Percentiles rank a stretch among this genome's conserved stretches.
phyloP scores from a whole-genome alignment of 2,888 invertebrate species.

The Plagodis pulveraria region DNA sequence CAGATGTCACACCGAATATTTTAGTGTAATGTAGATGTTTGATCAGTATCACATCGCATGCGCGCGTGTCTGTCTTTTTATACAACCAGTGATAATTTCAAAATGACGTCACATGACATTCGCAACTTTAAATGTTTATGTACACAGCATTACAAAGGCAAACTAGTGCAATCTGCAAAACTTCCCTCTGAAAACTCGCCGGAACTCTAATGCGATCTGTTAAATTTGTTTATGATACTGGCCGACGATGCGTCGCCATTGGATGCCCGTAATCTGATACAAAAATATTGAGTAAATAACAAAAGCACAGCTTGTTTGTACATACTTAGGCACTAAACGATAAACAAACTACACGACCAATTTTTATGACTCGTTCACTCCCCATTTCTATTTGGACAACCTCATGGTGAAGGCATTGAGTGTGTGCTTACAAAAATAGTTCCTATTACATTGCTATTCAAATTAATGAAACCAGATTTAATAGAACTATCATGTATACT shows the following conservation, averaged over 20 bases:
- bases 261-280: slow-evolving; percentile 18
- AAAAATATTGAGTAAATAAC: slow-evolving; percentile 30
- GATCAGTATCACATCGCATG: slow-evolving; percentile 59
- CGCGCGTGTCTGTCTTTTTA: slow-evolving; percentile 75
- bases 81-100: slow-evolving; percentile 72
- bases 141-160: slow-evolving; percentile 52
- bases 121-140: slow-evolving; percentile 56
- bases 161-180: slow-evolving; percentile 49
- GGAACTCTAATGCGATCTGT: slow-evolving; percentile 12
- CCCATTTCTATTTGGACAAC: slow-evolving; percentile 24
- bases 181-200: slow-evolving; percentile 12
- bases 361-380: slow-evolving; percentile 21
- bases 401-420: slow-evolving; percentile 14
- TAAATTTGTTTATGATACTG: slow-evolving; percentile 15
- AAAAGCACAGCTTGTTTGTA: slow-evolving; percentile 23
- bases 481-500: too few species aligned
- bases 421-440: slow-evolving; percentile 14
- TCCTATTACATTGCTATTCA: slow-evolving; percentile 7
- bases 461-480: slow-evolving; percentile 1
- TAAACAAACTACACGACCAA: slow-evolving; percentile 25
- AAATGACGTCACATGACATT: slow-evolving; percentile 63
- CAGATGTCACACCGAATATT: slow-evolving; percentile 32
- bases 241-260: slow-evolving; percentile 2
- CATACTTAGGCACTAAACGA: slow-evolving; percentile 27
- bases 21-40: slow-evolving; percentile 30